Evolutionary conservation across 2,797 vertebrate species (phyloP).

Genomic region (Pseudochaenichthys georgianus): DNA sequence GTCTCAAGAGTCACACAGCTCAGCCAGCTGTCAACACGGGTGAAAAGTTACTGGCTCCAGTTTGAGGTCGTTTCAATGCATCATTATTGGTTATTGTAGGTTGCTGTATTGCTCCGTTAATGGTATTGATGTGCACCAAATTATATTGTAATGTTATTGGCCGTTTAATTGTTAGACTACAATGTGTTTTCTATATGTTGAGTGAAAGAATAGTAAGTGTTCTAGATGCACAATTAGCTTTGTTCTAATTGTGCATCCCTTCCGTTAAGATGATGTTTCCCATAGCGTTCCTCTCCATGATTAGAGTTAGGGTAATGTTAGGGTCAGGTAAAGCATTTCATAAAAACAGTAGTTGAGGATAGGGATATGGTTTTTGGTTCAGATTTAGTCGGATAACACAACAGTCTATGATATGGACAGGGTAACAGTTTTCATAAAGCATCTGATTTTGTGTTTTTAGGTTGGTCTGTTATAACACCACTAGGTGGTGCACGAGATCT

Average conservation of each 20-base stretch:
- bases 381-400: neutral
- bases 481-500: constrained; percentile 59
- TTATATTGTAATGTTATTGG: too few species aligned
- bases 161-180: neutral
- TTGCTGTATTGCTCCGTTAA: neutral
- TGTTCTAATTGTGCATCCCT: neutral
- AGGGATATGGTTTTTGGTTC: neutral
- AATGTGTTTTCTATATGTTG: constrained; percentile 3
- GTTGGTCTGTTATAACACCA: constrained; percentile 34
- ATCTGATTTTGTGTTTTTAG: neutral
- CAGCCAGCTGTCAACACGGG: neutral
- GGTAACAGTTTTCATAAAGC: neutral
- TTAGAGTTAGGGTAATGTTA: neutral
- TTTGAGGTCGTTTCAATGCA: neutral
- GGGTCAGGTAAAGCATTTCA: neutral
- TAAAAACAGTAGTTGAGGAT: neutral
- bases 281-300: neutral
- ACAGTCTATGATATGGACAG: neutral
- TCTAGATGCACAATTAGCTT: too few species aligned
- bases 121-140: neutral
- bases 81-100: neutral
- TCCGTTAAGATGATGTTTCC: neutral
- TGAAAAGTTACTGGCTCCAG: neutral
- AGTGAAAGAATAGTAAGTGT: neutral
- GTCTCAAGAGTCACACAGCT: constrained; percentile 3